Evolutionary conservation across 2,113 vertebrate species (phyloP), one percentile per base, ranked within the genome.

Genomic region (Phalacrocorax brasilianus): DNA sequence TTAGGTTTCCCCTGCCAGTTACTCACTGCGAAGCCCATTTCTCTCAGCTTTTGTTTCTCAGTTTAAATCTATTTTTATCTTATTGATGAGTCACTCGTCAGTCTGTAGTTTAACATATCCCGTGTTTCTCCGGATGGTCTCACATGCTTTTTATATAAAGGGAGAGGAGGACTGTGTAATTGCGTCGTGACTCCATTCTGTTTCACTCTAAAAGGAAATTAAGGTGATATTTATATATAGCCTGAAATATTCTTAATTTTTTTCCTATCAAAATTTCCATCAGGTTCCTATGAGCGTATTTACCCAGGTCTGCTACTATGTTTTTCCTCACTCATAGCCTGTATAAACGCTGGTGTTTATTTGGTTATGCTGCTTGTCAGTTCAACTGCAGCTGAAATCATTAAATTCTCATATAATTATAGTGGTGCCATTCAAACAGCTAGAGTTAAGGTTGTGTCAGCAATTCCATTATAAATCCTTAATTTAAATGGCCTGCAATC

Each of bases 321-420:
- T 66, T 91, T 95, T 94, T 83, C 38, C 38, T 83, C 42, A 53
- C 77, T 81, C 70, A 28, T 45, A 58, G 61, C 32, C 78, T 87
- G 44, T 63, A 44, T 67, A 94, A 93, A 78, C 75, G 24, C 45
- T 71, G 47, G 20, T 91, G 35, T 93, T 97, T 96, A 81, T 95
- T 93, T 85, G 67, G 80, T 85, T 95, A 24, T 74, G 52, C 24
- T 80, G 9, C 23, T 93, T 95, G 80, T 88, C 85, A 94, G 72
- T 80, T 97, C 62, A 88, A 72, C 78, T 95, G 95, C 83, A 97
- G 92, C 84, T 97, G 95, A 95, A 91, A 96, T 96, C 42, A 94
- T 95, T 97, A 95, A 62, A 96, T 96, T 96, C 78, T 92, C 91
- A 93, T 92, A 40, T 93, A 97, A 98, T 97, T 97, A 97, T 49